Conservation (phyloP, 1,140 invertebrate species). For the Leptestheria dahalacensis region DNA sequence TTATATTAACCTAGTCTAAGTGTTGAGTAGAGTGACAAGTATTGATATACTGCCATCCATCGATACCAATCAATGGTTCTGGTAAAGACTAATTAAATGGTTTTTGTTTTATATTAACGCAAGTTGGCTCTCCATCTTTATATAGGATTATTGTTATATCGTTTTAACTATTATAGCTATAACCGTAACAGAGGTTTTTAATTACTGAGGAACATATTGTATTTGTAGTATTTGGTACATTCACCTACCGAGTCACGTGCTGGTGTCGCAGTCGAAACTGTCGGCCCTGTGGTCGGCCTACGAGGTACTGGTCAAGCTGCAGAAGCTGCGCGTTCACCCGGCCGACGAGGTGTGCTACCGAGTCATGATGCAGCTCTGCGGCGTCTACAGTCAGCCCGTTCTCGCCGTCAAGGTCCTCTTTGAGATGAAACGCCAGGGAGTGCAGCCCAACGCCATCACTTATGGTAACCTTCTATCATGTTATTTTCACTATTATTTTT, state of each 20-base stretch:
- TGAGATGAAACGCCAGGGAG: constrained; percentile 84
- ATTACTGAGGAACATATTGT: too few species aligned
- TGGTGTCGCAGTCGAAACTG: constrained; percentile 39
- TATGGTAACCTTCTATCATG: constrained; percentile 59
- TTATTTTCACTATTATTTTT: neutral
- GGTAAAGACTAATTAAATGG: too few species aligned
- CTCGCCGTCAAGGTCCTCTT: constrained; percentile 87
- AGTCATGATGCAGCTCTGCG: constrained; percentile 90
- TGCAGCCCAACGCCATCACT: constrained; percentile 94
- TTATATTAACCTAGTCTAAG: too few species aligned
- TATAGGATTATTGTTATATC: too few species aligned
- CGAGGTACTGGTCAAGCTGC: constrained; percentile 70
- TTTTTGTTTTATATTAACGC: too few species aligned
- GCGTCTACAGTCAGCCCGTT: constrained; percentile 80
- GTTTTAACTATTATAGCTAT: too few species aligned
- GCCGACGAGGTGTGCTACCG: constrained; percentile 95
- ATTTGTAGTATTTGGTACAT: constrained; percentile 87
- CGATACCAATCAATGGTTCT: too few species aligned
- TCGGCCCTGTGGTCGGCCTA: constrained; percentile 67
- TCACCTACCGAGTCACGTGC: constrained; percentile 66
- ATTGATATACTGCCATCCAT: too few species aligned
- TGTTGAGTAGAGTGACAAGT: too few species aligned
- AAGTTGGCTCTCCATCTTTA: too few species aligned
- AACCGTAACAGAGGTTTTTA: too few species aligned
- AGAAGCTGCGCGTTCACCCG: constrained; percentile 56